Evolutionary conservation across 2,113 vertebrate genomes (phyloP).

Genomic region (Rhinopomastus cyanomelas): DNA sequence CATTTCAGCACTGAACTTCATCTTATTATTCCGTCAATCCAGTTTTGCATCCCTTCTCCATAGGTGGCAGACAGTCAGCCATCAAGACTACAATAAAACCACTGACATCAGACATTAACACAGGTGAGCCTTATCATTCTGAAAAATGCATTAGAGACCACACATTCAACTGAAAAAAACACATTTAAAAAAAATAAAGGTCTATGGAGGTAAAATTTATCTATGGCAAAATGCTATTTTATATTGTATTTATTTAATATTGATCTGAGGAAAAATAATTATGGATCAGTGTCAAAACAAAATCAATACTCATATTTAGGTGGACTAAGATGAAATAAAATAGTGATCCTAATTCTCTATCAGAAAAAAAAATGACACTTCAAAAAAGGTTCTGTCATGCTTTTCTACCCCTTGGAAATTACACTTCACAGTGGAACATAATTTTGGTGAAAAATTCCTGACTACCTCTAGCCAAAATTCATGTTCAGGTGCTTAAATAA

Average conservation of each 20-base stretch:
- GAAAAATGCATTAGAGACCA: background rate
- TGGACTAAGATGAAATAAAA: constrained; percentile 51
- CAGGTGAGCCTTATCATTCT: background rate
- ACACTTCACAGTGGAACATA: background rate
- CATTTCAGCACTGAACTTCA: background rate
- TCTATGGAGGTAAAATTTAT: background rate
- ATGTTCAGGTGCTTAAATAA: background rate
- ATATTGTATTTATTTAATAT: constrained; percentile 40
- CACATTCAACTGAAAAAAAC: background rate
- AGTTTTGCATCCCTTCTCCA: background rate
- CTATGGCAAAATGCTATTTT: background rate
- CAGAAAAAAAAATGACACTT: background rate
- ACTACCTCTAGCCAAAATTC: background rate
- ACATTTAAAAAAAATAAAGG: background rate
- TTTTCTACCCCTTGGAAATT: constrained; percentile 13
- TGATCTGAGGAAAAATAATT: constrained; percentile 48
- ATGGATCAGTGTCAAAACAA: constrained; percentile 51
- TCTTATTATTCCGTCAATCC: background rate
- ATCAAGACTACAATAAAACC: background rate
- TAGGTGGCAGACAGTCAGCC: background rate
- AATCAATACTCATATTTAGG: constrained; percentile 46
- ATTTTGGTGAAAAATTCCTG: background rate
- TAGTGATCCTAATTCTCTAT: constrained; percentile 5
- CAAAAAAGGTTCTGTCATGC: background rate
- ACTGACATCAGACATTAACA: background rate